Conservation (phyloP, 2,113 vertebrate species). For the Neoarius graeffei region DNA sequence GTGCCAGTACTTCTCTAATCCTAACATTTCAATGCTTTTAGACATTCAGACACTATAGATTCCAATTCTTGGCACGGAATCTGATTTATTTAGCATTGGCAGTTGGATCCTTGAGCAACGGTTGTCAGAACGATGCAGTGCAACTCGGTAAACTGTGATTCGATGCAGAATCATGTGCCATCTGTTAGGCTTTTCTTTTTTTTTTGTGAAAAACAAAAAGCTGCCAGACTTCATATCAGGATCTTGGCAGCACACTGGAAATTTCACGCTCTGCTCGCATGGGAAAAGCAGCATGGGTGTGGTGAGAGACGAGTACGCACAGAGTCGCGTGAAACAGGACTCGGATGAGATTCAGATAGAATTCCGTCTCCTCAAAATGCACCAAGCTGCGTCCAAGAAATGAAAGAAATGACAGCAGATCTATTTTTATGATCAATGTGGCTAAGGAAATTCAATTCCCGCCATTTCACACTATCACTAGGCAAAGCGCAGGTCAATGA, state of each 20-base stretch:
- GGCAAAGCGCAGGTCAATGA: neutral
- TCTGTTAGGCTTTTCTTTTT: conserved; percentile 7
- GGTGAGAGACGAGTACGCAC: neutral
- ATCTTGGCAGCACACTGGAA: conserved; percentile 8
- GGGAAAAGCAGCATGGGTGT: conserved; percentile 26
- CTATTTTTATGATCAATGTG: neutral
- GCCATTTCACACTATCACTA: neutral
- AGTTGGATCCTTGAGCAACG: conserved; percentile 18
- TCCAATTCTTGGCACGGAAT: conserved; percentile 3
- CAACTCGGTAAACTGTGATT: conserved; percentile 30
- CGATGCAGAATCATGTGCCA: conserved; percentile 20
- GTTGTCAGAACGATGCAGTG: conserved; percentile 11
- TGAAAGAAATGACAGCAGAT: neutral
- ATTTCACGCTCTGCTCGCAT: conserved; percentile 9
- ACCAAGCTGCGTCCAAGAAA: neutral
- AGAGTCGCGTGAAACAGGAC: neutral
- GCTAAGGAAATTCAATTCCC: conserved; percentile 6
- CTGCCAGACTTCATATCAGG: conserved; percentile 32
- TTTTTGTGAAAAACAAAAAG: conserved; percentile 26
- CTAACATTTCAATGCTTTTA: neutral
- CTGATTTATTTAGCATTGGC: neutral
- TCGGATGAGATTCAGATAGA: neutral
- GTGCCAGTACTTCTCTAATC: no score
- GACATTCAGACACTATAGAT: neutral
- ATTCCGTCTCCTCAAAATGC: neutral